These are phyloP conservation scores for Pipa parva DNA, from an alignment of 2,113 vertebrate genomes.

Conservation along the genomic window DNA sequence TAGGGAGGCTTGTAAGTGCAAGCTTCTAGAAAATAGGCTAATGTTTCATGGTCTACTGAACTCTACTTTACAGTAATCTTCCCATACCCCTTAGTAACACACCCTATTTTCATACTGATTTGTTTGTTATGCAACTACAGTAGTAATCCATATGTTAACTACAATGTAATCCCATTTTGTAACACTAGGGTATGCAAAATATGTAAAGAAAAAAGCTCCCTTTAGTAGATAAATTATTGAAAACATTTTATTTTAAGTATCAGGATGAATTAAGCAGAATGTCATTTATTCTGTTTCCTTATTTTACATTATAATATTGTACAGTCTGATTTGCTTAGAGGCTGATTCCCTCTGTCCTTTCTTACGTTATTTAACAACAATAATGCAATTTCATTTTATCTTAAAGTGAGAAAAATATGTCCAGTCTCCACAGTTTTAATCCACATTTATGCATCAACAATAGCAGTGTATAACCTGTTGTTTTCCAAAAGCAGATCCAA, in stretches of 20 bases:
- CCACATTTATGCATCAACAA: not conserved
- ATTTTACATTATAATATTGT: not conserved
- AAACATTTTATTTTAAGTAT: no score
- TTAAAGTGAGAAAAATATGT: not conserved
- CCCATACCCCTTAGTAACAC: conserved; percentile 36
- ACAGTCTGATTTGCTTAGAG: not conserved
- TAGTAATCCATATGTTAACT: not conserved
- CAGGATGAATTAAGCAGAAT: no score
- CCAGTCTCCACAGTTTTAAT: not conserved
- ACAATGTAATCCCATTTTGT: no score
- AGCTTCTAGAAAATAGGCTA: not conserved
- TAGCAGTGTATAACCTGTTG: not conserved
- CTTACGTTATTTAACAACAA: not conserved
- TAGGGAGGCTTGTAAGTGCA: not conserved
- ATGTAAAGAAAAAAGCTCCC: not conserved
- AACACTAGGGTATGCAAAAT: no score
- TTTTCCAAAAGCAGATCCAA: conserved; percentile 12
- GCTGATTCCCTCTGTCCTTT: not conserved
- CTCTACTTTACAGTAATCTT: conserved; percentile 42
- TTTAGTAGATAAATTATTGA: not conserved
- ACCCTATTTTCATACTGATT: not conserved
- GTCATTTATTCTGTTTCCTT: no score
- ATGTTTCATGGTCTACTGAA: conserved; percentile 22
- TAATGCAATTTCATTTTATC: not conserved
- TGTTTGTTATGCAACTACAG: not conserved